These are phyloP conservation scores for Hyperopisus bebe DNA, from an alignment of 2,113 vertebrate genomes.

Conservation along the genomic window DNA sequence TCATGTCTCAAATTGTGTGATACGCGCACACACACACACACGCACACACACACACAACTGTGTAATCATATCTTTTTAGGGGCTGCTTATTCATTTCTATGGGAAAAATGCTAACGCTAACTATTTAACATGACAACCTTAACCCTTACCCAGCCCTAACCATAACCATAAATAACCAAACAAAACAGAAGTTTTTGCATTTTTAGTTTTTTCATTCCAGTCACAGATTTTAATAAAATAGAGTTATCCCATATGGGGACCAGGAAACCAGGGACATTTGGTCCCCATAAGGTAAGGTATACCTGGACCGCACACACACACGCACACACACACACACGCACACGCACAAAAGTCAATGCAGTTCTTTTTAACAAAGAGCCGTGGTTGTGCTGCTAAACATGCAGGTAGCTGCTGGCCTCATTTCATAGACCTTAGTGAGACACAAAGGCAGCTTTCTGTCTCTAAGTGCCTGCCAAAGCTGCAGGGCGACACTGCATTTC, in stretches of 20 bases:
- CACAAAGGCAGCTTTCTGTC: conserved; percentile 34
- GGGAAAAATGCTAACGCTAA: too few species aligned
- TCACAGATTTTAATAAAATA: neutral
- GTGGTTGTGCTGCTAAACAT: neutral
- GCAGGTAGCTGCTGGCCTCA: neutral
- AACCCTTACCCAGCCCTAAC: too few species aligned
- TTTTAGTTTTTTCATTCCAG: too few species aligned
- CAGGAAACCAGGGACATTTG: neutral
- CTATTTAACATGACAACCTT: too few species aligned
- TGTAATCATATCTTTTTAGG: too few species aligned
- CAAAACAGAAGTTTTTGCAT: too few species aligned
- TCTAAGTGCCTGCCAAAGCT: neutral
- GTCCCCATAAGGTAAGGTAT: neutral
- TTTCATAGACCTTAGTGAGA: conserved; percentile 42
- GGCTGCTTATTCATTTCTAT: too few species aligned
- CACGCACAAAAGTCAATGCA: neutral
- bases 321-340: too few species aligned
- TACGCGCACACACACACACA: neutral
- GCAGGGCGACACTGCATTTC: too few species aligned
- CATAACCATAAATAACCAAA: too few species aligned
- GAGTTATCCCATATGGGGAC: neutral
- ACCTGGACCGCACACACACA: neutral
- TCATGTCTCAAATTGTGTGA: neutral
- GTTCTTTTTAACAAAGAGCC: neutral
- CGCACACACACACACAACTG: neutral